Conservation (phyloP, 1,140 invertebrate species). For the Lanistes nyassanus region DNA sequence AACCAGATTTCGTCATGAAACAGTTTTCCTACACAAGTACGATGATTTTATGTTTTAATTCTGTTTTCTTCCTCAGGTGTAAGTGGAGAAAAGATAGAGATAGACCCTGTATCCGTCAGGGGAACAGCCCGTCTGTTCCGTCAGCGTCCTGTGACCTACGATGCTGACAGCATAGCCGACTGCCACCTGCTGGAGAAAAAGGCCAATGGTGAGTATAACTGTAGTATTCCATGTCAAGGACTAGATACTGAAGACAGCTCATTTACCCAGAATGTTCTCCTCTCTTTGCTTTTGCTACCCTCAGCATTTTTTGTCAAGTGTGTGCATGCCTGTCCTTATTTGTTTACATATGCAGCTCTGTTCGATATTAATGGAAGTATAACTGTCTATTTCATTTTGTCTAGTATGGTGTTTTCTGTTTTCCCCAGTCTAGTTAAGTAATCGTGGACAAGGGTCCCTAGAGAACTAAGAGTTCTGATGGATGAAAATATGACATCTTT, state of each 20-base stretch:
- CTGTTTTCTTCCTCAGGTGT: constrained; percentile 71
- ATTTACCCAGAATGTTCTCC: too few species aligned
- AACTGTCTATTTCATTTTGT: too few species aligned
- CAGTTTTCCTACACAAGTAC: too few species aligned
- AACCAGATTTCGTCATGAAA: too few species aligned
- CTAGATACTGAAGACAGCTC: neutral
- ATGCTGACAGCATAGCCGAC: constrained; percentile 85
- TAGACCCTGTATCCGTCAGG: constrained; percentile 80
- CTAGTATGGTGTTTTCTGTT: neutral
- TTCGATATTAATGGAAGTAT: too few species aligned
- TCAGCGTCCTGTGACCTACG: constrained; percentile 78
- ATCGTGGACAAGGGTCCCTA: neutral
- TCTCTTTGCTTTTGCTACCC: neutral
- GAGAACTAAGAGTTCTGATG: neutral
- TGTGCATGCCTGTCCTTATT: neutral
- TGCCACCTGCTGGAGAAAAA: constrained; percentile 81
- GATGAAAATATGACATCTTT: neutral
- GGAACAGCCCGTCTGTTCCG: constrained; percentile 74
- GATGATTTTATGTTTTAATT: neutral
- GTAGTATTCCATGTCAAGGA: too few species aligned
- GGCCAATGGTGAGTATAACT: constrained; percentile 44
- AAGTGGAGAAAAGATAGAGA: constrained; percentile 90
- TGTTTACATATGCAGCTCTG: neutral
- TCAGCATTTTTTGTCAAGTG: neutral
- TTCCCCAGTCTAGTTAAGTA: neutral